Base-by-base conservation (phyloP, 2,888 invertebrate genomes). In the Tethea ocularis region DNA sequence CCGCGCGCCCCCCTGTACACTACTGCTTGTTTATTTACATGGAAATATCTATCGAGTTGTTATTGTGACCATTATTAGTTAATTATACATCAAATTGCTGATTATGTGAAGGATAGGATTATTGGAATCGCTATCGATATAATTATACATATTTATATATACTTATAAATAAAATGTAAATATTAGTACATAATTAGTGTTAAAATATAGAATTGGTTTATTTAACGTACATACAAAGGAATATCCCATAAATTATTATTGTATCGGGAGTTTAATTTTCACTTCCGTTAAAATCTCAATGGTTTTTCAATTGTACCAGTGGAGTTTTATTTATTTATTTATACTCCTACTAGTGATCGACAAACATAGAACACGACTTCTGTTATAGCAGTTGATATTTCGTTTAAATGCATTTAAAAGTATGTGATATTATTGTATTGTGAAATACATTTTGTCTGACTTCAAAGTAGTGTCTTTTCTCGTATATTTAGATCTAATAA, bases 61-160 rank as follows among this genome's bases (percentile, higher is more conserved):
- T 92, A 92, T 88, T 84, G 89, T 91, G 92, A 93, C 91, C 91
- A 91, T 90, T 87, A 91, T 91, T 93, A 91, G 91, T 91, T 92
- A 93, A 93, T 91, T 93, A 91, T 92, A 92, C 91, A 91, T 89
- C 83, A 87, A 86, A 89, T 86, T 78, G 86, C 88, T 86, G 88
- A 88, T 83, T 84, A 86, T 82, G 87, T 89, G 88, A 86, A 85
- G 76, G 90, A 91, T 90, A 89, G 87, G 90, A 83, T 91, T 88
- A 84, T 86, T 81, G 80, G 80, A 88, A 88, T 89, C 89, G 83
- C 89, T 91, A 89, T 91, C 88, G 82, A 88, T 87, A 91, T 91
- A 88, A 90, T 88, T 91, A 93, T 93, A 91, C 91, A 92, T 93
- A 93, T 93, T 92, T 93, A 93, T 92, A 92, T 89, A 92, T 90